Evolutionary conservation across 2,888 invertebrate genomes (phyloP), one percentile per base, ranked within the genome.

Genomic region (Hypomecis atomaria): DNA sequence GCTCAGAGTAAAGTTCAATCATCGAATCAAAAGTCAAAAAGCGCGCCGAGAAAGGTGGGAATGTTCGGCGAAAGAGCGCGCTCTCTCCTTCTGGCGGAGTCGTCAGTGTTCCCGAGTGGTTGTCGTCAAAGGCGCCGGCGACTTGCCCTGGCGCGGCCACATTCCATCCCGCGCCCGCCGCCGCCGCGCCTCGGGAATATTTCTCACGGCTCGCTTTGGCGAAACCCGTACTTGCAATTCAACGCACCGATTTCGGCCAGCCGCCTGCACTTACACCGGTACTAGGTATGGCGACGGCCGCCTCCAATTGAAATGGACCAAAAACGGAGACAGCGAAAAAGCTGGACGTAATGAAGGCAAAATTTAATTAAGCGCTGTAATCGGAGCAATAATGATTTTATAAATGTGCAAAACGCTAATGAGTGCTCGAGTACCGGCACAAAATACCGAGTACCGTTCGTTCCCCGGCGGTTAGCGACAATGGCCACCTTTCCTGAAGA

Each of bases 191-290:
- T 84, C 90, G 85, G 82, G 87, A 89, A 89, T 89, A 86, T 92
- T 92, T 93, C 93, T 92, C 93, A 93, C 93, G 92, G 79, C 89
- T 87, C 82, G 85, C 90, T 91, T 90, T 90, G 89, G 90, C 90
- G 85, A 90, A 86, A 83, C 86, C 86, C 74, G 71, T 75, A 77
- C 73, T 73, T 73, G 76, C 77, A 72, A 75, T 73, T 68, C 73
- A 71, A 67, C 71, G 67, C 66, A 72, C 73, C 72, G 73, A 68
- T 71, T 69, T 72, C 66, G 69, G 59, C 66, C 43, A 49, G 48
- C 57, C 56, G 63, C 48, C 44, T 59, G 55, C 60, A 34, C 65
- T 58, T 57, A 65, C 60, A 60, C 56, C 55, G 52, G 36, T n/a
- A n/a, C 56, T 57, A 60, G 57, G 56, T 64, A 67, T 66, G 65